Evolutionary conservation across 2,888 invertebrate species (phyloP).

Genomic region (Lymantria monacha): DNA sequence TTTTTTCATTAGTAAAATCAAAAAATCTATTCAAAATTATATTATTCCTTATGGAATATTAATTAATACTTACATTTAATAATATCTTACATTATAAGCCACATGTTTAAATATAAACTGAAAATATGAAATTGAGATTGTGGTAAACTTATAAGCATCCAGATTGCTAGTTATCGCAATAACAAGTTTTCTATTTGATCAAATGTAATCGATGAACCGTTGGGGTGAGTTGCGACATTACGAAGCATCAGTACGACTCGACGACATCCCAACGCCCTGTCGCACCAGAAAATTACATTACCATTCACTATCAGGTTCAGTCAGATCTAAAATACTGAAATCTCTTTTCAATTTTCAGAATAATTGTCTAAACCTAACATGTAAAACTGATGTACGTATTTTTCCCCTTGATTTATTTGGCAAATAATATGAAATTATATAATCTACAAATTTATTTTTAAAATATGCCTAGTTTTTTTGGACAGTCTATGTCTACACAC

Average conservation of each 20-base stretch:
- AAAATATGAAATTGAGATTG: constrained; percentile 21
- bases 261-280: constrained; percentile 32
- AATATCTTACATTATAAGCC: no score
- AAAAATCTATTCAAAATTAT: no score
- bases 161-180: constrained; percentile 58
- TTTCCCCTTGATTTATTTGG: no score
- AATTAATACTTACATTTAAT: no score
- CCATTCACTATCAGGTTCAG: constrained; percentile 45
- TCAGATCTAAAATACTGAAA: constrained; percentile 59
- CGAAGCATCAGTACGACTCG: constrained; percentile 32
- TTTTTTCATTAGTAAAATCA: no score
- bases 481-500: no score
- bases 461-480: no score
- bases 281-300: constrained; percentile 69
- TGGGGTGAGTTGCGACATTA: constrained; percentile 11
- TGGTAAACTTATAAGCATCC: constrained; percentile 38
- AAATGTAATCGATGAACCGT: constrained; percentile 56
- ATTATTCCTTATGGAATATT: no score
- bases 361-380: constrained; percentile 59
- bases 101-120: background rate
- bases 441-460: no score
- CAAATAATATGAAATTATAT: no score
- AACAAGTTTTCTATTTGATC: constrained; percentile 65
- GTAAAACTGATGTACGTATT: constrained; percentile 42
- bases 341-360: constrained; percentile 52